Percentiles rank a stretch among this genome's conserved stretches.
Evolutionary conservation across 2,113 vertebrate genomes (phyloP).

Genomic region (Orycteropus afer): DNA sequence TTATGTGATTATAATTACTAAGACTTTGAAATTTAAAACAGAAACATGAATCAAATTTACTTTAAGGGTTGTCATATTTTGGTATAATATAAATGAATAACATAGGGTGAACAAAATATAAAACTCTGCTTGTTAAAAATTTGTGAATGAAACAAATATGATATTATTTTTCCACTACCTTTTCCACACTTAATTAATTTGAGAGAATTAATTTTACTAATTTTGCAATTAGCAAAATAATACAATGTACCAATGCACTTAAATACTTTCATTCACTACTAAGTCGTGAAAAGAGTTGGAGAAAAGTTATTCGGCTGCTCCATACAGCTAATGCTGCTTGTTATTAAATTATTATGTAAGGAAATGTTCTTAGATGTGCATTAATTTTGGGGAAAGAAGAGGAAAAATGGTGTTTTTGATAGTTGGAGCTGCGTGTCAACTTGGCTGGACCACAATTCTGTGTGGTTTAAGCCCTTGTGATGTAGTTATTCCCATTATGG

Average conservation of each 20-base stretch:
- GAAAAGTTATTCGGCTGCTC: background rate
- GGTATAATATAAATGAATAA: background rate
- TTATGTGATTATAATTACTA: background rate
- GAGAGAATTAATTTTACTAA: too few relatives aligned
- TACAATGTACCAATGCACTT: background rate
- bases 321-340: background rate
- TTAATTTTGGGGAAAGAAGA: background rate
- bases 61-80: background rate
- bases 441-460: too few relatives aligned
- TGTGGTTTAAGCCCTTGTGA: too few relatives aligned
- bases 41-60: background rate
- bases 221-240: background rate
- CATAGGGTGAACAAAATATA: background rate
- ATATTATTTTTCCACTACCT: background rate
- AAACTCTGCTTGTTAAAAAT: background rate
- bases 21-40: constrained; percentile 16
- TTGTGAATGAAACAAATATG: background rate
- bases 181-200: too few relatives aligned
- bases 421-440: too few relatives aligned
- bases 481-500: too few relatives aligned
- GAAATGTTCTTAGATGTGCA: background rate
- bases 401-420: too few relatives aligned
- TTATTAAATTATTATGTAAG: background rate
- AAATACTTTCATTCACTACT: background rate
- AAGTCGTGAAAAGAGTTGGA: background rate